These are phyloP conservation scores for Amphipoea lucens DNA, from an alignment of 2,888 invertebrate genomes.

Conservation along the genomic window DNA sequence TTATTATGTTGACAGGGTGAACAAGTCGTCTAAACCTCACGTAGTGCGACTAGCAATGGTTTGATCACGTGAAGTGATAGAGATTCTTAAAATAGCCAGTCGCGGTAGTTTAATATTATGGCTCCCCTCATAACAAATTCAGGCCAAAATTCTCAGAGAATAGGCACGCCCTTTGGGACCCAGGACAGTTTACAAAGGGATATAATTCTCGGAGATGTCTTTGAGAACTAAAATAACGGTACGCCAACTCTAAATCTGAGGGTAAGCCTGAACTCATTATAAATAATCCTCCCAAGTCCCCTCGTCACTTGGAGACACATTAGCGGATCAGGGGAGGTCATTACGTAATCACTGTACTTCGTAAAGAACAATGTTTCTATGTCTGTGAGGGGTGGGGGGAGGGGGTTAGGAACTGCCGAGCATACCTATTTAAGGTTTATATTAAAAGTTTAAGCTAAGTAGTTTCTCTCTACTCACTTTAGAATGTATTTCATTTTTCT, in stretches of 20 bases:
- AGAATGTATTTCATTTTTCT: background rate
- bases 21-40: background rate
- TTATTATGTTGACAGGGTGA: background rate
- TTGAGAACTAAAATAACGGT: constrained; percentile 55
- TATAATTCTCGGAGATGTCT: constrained; percentile 39
- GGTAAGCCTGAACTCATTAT: constrained; percentile 60
- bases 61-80: too few relatives aligned
- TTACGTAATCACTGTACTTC: constrained; percentile 47
- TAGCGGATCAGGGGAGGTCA: constrained; percentile 58
- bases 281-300: constrained; percentile 61
- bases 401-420: background rate
- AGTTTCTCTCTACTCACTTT: background rate
- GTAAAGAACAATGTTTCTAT: constrained; percentile 31
- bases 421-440: background rate
- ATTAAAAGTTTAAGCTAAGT: background rate
- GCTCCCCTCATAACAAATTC: constrained; percentile 23
- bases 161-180: constrained; percentile 8
- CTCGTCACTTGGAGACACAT: constrained; percentile 62
- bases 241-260: constrained; percentile 39
- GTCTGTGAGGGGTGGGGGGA: constrained; percentile 2
- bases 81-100: background rate
- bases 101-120: background rate
- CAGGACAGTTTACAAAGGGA: constrained; percentile 48
- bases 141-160: constrained; percentile 13
- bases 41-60: background rate